Evolutionary conservation across 2,797 vertebrate species (phyloP), one percentile per base, ranked within the genome.

Genomic region (Crax fasciolata): DNA sequence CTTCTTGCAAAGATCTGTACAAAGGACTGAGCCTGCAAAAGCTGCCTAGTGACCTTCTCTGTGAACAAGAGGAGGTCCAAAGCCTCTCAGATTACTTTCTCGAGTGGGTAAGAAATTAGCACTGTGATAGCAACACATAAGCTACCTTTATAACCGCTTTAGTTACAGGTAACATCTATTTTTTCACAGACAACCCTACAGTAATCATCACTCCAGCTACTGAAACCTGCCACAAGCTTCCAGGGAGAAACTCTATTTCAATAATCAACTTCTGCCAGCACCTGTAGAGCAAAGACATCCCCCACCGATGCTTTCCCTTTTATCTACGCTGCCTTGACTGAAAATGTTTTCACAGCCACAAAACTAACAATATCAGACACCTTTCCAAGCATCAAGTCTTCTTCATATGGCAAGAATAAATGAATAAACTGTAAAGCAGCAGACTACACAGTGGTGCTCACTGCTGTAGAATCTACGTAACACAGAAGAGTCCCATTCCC

Each of bases 271-370:
- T 76, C 76, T 75, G 55, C 51, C 76, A 93, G 70, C 41, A 66
- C 20, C 30, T 0, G 0, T 4, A 0, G 51, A 81, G 51, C 39
- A 96, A 89, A 75, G 55, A 76, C 28, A 84, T 59, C 67, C 17
- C 35, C 91, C 32, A 58, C 59, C 46, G 68, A 77, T 63, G 58
- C 39, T 73, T 79, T 71, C 49, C 51, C n/a, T 85, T 86, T 94
- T 62, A 71, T 72, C 66, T 85, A 2, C 23, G 46, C 35, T 91
- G 62, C 44, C 68, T 51, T 59, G 74, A 92, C 76, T 79, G 48
- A 72, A 81, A 87, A 73, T 17, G 66, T 67, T 94, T 92, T 82
- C 58, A 79, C 16, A 86, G 55, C 11, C 55, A 87, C 55, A 88
- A 78, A 66, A 51, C 39, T 78, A 86, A 85, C 67, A 89, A 58